Percentiles rank a stretch among this genome's conserved stretches.
Evolutionary conservation across 2,888 invertebrate genomes (phyloP).

Genomic region (Litoditis marina): DNA sequence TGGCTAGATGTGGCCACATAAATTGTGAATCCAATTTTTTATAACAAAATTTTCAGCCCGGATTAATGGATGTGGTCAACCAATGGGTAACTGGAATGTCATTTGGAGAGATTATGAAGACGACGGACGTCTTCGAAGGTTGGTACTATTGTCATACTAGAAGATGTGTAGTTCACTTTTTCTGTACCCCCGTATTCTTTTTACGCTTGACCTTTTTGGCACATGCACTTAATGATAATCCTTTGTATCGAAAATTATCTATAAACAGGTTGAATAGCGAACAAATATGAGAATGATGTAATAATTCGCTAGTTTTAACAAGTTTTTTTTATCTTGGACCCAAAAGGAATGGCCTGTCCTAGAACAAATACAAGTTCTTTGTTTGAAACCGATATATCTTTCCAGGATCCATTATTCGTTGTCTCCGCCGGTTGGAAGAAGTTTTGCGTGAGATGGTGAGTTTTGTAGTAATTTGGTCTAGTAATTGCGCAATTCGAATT

Average conservation of each 20-base stretch:
- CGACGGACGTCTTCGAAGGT: constrained; percentile 93
- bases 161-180: too few relatives aligned
- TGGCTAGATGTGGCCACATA: too few relatives aligned
- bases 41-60: constrained; percentile 90
- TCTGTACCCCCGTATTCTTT: too few relatives aligned
- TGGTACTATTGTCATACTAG: background rate
- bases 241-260: too few relatives aligned
- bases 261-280: too few relatives aligned
- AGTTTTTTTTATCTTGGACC: too few relatives aligned
- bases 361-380: constrained; percentile 3
- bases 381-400: constrained; percentile 12
- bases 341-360: too few relatives aligned
- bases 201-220: too few relatives aligned
- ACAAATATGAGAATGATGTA: background rate
- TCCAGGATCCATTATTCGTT: constrained; percentile 78
- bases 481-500: too few relatives aligned
- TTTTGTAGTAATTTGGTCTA: too few relatives aligned
- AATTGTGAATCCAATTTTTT: too few relatives aligned
- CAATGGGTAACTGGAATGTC: constrained; percentile 90
- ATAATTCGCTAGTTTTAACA: background rate
- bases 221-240: too few relatives aligned
- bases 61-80: constrained; percentile 92
- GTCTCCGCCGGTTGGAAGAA: constrained; percentile 93
- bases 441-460: constrained; percentile 86
- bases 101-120: constrained; percentile 90